Percentiles rank a stretch among this genome's conserved stretches.
These are phyloP conservation scores for Phenganax subtilis DNA, from an alignment of 92 coral and sea anemone species.

Conservation along the genomic window DNA sequence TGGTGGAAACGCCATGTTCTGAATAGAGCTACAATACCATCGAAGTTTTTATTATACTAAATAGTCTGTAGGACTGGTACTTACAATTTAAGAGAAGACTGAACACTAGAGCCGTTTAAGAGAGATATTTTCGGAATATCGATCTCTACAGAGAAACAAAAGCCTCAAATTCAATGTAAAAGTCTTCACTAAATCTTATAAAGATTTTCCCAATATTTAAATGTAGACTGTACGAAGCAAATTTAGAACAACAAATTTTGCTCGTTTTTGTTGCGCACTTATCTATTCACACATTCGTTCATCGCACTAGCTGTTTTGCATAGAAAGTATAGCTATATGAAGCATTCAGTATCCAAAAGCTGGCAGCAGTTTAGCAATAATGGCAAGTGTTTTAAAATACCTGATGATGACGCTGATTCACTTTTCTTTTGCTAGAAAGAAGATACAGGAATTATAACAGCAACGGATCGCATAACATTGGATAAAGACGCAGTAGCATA, in stretches of 20 bases:
- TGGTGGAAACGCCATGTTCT: no score
- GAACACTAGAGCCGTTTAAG: slow-evolving; percentile 15
- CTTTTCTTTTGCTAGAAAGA: slow-evolving; percentile 56
- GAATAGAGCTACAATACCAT: not conserved
- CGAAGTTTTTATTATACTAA: not conserved
- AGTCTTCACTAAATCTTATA: not conserved
- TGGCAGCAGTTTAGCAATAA: no score
- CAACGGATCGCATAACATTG: no score
- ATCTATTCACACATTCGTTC: no score
- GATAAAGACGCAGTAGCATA: no score
- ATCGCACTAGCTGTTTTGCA: no score
- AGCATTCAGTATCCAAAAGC: no score
- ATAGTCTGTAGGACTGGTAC: not conserved
- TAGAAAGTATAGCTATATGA: no score
- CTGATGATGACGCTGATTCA: slow-evolving; percentile 53
- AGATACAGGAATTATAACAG: not conserved
- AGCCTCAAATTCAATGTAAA: not conserved
- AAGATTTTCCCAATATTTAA: not conserved
- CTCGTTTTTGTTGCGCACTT: not conserved
- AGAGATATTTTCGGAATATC: slow-evolving; percentile 28
- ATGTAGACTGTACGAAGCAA: not conserved
- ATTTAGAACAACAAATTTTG: not conserved
- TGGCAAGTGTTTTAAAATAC: no score
- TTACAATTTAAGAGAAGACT: slow-evolving; percentile 28
- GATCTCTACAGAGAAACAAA: slow-evolving; percentile 10